Percentiles rank a stretch among this genome's conserved stretches.
phyloP scores from a whole-genome alignment of 2,888 invertebrate genomes.

The Lagria hirta region DNA sequence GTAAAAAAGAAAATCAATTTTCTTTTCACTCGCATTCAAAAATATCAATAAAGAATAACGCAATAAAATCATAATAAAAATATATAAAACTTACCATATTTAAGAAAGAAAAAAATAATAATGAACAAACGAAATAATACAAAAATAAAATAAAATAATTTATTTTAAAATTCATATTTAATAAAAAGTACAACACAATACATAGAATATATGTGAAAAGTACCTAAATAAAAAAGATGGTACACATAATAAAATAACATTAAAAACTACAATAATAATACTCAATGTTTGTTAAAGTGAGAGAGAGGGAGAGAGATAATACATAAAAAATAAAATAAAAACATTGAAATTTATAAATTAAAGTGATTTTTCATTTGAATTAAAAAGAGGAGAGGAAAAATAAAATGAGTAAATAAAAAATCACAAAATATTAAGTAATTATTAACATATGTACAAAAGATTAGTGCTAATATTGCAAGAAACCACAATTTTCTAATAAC shows the following conservation, averaged over 20 bases:
- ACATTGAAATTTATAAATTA: constrained; percentile 7
- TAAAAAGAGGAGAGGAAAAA: neutral
- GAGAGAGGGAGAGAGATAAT: too few relatives aligned
- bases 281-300: too few relatives aligned
- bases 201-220: constrained; percentile 19
- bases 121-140: constrained; percentile 56
- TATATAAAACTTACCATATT: neutral
- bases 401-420: neutral
- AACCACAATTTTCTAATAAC: constrained; percentile 1
- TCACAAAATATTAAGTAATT: constrained; percentile 11
- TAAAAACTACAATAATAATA: constrained; percentile 13
- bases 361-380: constrained; percentile 7
- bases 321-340: constrained; percentile 8
- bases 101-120: constrained; percentile 42
- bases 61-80: too few relatives aligned
- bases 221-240: constrained; percentile 20
- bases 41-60: too few relatives aligned
- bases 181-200: constrained; percentile 26
- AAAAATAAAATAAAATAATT: constrained; percentile 43
- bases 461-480: constrained; percentile 13
- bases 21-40: too few relatives aligned
- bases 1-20: too few relatives aligned
- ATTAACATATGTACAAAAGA: constrained; percentile 18
- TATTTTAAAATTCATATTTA: constrained; percentile 31
- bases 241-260: constrained; percentile 14